Percentiles rank a stretch among this genome's conserved stretches.
These are phyloP conservation scores for Nasonovia ribisnigri DNA, from an alignment of 2,888 invertebrate species.

Conservation along the genomic window DNA sequence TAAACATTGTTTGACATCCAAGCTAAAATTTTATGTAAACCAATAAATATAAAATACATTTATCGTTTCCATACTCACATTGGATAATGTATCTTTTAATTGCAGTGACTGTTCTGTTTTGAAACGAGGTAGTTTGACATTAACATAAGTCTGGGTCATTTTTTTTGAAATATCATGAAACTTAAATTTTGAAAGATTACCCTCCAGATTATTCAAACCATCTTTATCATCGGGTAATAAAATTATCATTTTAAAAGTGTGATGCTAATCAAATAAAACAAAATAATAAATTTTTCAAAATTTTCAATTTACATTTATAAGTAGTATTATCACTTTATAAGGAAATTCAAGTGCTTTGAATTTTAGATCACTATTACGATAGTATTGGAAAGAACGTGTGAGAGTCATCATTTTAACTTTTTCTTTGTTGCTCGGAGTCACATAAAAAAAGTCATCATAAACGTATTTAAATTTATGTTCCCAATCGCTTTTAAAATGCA, in stretches of 20 bases:
- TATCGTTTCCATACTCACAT: constrained; percentile 73
- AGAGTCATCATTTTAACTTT: constrained; percentile 81
- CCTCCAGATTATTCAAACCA: constrained; percentile 77
- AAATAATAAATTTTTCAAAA: neutral
- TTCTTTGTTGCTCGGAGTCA: constrained; percentile 73
- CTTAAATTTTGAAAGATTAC: constrained; percentile 75
- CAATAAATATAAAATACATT: neutral
- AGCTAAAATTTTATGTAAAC: constrained; percentile 18
- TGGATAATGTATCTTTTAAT: constrained; percentile 75
- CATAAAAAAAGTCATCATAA: constrained; percentile 76
- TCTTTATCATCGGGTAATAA: constrained; percentile 79
- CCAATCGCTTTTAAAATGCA: constrained; percentile 90
- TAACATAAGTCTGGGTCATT: constrained; percentile 74
- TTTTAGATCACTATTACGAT: constrained; percentile 72
- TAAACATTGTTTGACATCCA: constrained; percentile 50
- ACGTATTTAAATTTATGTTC: constrained; percentile 77
- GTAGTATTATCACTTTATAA: constrained; percentile 73
- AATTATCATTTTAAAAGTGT: constrained; percentile 79
- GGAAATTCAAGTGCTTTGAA: constrained; percentile 78
- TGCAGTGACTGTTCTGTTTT: constrained; percentile 81
- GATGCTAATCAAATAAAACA: neutral
- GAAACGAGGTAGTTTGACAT: constrained; percentile 83
- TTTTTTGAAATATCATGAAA: constrained; percentile 72
- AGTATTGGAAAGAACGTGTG: constrained; percentile 74
- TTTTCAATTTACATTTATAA: neutral